Conservation (phyloP, 2,113 vertebrate species). For the Mastomys natalensis region DNA sequence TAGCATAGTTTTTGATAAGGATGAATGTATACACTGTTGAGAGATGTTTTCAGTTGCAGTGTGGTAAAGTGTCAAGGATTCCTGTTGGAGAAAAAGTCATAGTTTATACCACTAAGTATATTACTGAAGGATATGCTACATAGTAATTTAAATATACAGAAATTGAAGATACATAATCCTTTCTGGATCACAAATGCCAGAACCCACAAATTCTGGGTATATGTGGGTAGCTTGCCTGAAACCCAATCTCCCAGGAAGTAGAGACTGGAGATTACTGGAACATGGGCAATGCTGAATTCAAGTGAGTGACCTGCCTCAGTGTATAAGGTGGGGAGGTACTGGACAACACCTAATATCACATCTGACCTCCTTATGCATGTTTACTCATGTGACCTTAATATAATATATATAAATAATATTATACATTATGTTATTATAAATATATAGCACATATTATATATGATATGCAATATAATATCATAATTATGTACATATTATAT, state of each 20-base stretch:
- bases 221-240: not conserved
- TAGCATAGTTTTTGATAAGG: not conserved
- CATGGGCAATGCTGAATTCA: not conserved
- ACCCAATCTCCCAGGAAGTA: not conserved
- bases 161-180: not conserved
- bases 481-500: too few species aligned
- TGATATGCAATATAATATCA: too few species aligned
- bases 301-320: not conserved
- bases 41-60: not conserved
- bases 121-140: not conserved
- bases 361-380: not conserved
- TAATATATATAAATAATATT: not conserved
- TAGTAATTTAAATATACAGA: constrained; percentile 35
- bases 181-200: not conserved
- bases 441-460: not conserved
- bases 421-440: too few species aligned
- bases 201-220: not conserved
- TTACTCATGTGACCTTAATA: not conserved
- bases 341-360: not conserved
- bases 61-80: not conserved
- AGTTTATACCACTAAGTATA: not conserved
- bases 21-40: not conserved
- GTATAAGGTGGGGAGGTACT: not conserved
- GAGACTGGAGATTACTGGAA: not conserved
- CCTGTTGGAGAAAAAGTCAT: not conserved